Evolutionary conservation across 2,888 invertebrate species (phyloP).

Genomic region (Lasioglossum villosulum): DNA sequence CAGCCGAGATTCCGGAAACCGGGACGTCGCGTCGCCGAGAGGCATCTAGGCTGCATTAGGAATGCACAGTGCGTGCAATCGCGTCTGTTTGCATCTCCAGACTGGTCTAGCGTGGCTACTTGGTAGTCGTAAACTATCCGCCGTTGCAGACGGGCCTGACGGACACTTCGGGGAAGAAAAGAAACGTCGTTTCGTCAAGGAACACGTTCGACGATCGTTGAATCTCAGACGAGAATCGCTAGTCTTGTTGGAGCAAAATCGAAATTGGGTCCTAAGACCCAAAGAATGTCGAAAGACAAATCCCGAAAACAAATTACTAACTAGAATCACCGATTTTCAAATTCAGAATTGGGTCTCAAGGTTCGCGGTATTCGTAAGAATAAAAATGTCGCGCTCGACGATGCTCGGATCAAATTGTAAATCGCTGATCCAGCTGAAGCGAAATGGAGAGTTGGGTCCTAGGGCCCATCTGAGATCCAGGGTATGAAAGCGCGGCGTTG

Average conservation of each 20-base stretch:
- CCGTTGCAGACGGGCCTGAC: constrained; percentile 35
- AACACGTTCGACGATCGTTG: not conserved
- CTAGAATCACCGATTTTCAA: not conserved
- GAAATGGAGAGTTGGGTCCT: not conserved
- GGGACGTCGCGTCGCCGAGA: constrained; percentile 6
- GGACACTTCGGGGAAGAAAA: constrained; percentile 25
- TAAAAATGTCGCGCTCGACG: not conserved
- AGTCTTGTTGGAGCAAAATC: not conserved
- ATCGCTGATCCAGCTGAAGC: not conserved
- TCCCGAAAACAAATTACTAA: not conserved
- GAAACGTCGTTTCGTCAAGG: not conserved
- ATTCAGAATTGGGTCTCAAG: not conserved
- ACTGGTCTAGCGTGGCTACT: constrained; percentile 62
- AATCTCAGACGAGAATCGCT: not conserved
- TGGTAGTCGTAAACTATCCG: constrained; percentile 57
- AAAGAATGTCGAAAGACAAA: not conserved
- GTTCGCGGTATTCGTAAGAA: not conserved
- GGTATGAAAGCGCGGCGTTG: not conserved
- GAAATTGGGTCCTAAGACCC: not conserved
- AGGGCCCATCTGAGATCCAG: not conserved
- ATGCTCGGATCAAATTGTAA: not conserved
- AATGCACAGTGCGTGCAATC: constrained; percentile 53
- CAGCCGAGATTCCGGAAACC: not conserved
- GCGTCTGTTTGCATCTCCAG: constrained; percentile 60
- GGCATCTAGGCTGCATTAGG: constrained; percentile 56